phyloP scores from a whole-genome alignment of 2,113 vertebrate species.

The Cepphus grylle region DNA sequence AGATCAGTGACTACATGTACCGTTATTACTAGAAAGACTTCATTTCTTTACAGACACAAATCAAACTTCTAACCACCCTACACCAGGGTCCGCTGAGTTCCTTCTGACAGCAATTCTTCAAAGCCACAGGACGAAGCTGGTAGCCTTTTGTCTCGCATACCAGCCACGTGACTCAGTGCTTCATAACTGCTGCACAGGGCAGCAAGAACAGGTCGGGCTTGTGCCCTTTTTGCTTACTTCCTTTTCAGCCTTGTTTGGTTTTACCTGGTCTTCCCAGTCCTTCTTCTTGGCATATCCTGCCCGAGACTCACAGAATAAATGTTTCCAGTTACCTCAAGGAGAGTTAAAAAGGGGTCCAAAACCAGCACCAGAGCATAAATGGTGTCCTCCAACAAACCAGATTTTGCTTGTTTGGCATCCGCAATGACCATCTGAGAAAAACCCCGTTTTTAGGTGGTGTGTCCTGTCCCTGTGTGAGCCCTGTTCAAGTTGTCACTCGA shows the following conservation, averaged over 20 bases:
- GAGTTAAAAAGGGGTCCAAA: neutral
- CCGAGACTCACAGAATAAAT: neutral
- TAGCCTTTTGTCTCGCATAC: neutral
- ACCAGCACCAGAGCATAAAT: too few relatives aligned
- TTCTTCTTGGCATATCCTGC: neutral
- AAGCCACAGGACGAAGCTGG: neutral
- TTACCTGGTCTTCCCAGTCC: neutral
- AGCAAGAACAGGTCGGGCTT: neutral
- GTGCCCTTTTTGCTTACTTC: neutral
- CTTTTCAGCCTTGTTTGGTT: neutral
- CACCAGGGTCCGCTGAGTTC: neutral
- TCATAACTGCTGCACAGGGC: neutral
- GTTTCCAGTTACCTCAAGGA: neutral
- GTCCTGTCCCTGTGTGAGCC: neutral
- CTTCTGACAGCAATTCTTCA: neutral
- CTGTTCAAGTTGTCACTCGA: too few relatives aligned
- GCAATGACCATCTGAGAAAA: neutral
- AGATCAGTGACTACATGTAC: neutral
- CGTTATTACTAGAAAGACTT: too few relatives aligned
- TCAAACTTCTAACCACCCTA: neutral
- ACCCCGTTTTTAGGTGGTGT: fast-evolving
- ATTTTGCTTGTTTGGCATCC: neutral
- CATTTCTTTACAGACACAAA: neutral
- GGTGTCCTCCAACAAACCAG: neutral
- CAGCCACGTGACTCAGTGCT: neutral